Evolutionary conservation across 2,113 vertebrate genomes (phyloP), one percentile per base, ranked within the genome.

Genomic region (Scortum barcoo): DNA sequence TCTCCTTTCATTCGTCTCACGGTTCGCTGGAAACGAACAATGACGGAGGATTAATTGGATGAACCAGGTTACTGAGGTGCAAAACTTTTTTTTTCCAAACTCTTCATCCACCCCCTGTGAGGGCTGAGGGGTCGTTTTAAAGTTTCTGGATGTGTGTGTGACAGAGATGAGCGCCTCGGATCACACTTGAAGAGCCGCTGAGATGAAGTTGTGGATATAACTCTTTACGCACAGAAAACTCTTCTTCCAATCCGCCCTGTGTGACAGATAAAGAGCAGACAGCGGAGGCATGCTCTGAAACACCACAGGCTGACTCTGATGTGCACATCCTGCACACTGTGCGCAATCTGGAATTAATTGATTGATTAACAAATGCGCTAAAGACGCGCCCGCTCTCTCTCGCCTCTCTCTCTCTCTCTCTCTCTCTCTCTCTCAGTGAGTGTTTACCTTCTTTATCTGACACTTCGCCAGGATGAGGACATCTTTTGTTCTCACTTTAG

Each of bases 401-500:
- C 69, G 1, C 78, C 61, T 70, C 74, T 86, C 72, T 76, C 38
- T 53, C 40, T 13, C 81, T 42, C 84, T 81, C 80, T 83, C 80
- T 26, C 38, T 20, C 10, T 42, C 48, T 77, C 46, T 36, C 66
- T 60, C 10, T 7, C 14, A 62, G 57, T 36, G 66, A 61, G 51
- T 22, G 24, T 76, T 80, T 22, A 28, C 44, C 16, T 5, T 1
- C 40, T 68, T 42, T 69, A 9, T 69, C 66, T 76, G 17, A 60
- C 44, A 63, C 67, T 19, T 60, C 40, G 20, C 44, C 67, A 92
- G 7, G 6, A 94, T 94, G 89, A 57, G 77, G 80, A 92, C 93
- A 93, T 94, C 80, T 73, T 88, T 91, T 73, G 75, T 94, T 73
- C 89, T 96, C 63, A 57, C 87, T 53, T 83, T 97, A n/a, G 81